A percentile compares a stretch with the other conserved stretches of the same genome.
These are phyloP conservation scores for Agrotis puta DNA, from an alignment of 2,888 invertebrate species.

Conservation along the genomic window DNA sequence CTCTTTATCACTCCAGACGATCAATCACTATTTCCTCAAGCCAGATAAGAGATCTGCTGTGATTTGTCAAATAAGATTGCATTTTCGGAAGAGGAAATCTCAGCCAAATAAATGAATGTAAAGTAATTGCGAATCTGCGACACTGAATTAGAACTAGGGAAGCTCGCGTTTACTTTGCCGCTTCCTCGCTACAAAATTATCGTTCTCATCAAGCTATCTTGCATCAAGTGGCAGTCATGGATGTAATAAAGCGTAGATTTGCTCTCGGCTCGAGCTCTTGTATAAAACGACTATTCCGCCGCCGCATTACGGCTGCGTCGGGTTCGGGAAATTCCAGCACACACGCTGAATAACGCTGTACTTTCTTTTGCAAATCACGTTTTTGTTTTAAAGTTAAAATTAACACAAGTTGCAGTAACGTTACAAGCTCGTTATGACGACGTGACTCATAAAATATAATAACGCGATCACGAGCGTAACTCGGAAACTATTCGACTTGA, in stretches of 20 bases:
- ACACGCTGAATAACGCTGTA: conserved; percentile 55
- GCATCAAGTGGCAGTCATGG: conserved; percentile 66
- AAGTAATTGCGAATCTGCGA: conserved; percentile 71
- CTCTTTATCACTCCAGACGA: conserved; percentile 75
- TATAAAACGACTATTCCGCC: conserved; percentile 67
- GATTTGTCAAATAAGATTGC: conserved; percentile 74
- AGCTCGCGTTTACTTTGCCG: conserved; percentile 66
- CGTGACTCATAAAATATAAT: conserved; percentile 76
- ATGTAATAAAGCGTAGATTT: conserved; percentile 69
- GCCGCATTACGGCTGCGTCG: conserved; percentile 64
- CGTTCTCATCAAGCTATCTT: conserved; percentile 71
- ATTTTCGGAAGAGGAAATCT: conserved; percentile 71
- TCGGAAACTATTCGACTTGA: conserved; percentile 77
- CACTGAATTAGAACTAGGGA: conserved; percentile 65
- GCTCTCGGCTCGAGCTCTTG: conserved; percentile 62
- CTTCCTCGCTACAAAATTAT: conserved; percentile 68
- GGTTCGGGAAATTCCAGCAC: conserved; percentile 60
- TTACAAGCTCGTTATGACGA: conserved; percentile 59
- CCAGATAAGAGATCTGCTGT: conserved; percentile 69
- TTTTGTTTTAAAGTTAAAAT: conserved; percentile 63
- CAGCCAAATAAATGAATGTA: conserved; percentile 68
- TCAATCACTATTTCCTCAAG: conserved; percentile 76
- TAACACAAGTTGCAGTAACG: conserved; percentile 59
- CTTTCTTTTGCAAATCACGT: conserved; percentile 65
- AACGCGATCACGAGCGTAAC: conserved; percentile 71